Conservation (phyloP, 2,888 invertebrate species). For the Hybos culiciformis region DNA sequence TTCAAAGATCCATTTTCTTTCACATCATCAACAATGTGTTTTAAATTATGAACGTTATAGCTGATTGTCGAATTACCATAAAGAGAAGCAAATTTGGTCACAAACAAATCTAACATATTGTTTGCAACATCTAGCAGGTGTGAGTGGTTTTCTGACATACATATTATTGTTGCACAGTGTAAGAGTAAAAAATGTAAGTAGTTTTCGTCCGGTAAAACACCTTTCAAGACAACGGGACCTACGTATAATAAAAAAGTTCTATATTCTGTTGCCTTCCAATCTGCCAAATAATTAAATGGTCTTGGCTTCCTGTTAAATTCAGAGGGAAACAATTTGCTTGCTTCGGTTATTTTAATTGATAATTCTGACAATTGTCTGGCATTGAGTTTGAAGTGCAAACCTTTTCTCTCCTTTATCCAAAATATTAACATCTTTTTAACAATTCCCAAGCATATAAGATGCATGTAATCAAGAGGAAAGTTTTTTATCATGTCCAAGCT, state of each 20-base stretch:
- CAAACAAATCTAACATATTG: slow-evolving; percentile 13
- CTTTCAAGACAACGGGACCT: slow-evolving; percentile 13
- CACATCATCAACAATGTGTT: slow-evolving; percentile 13
- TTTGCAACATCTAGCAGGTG: slow-evolving; percentile 11
- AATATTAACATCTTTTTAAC: background rate
- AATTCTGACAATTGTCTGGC: too few relatives aligned
- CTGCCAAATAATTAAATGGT: background rate
- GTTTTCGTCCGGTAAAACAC: slow-evolving; percentile 8
- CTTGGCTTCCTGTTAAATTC: too few relatives aligned
- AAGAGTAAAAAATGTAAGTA: slow-evolving; percentile 15
- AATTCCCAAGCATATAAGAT: slow-evolving; percentile 5
- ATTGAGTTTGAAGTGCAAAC: too few relatives aligned
- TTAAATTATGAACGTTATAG: slow-evolving; percentile 16
- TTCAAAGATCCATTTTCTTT: slow-evolving; percentile 10
- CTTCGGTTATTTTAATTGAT: background rate
- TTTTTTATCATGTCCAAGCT: slow-evolving; percentile 4
- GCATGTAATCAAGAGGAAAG: slow-evolving; percentile 7
- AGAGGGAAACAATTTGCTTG: background rate
- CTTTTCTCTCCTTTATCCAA: background rate
- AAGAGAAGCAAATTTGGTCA: slow-evolving; percentile 9
- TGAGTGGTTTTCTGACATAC: slow-evolving; percentile 14
- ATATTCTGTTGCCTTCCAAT: slow-evolving; percentile 18
- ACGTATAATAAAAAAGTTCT: slow-evolving; percentile 15
- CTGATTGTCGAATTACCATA: slow-evolving; percentile 14
- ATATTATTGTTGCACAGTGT: too few relatives aligned